Percentiles rank a stretch among this genome's conserved stretches.
Evolutionary conservation across 2,888 invertebrate genomes (phyloP).

Genomic region (Sthenelais limicola): DNA sequence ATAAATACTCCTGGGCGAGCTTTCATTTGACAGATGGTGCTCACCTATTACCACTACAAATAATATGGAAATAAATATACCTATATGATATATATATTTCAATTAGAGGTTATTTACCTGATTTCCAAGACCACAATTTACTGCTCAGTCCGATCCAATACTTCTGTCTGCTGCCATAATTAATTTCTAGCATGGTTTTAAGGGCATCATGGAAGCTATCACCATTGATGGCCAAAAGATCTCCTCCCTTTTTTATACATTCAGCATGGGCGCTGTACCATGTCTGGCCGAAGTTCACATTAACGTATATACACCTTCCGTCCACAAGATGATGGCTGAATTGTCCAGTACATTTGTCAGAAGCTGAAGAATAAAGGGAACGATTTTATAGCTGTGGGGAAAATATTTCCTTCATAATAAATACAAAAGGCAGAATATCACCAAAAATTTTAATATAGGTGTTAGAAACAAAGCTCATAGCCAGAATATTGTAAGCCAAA

Average conservation of each 20-base stretch:
- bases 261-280: background rate
- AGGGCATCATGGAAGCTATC: background rate
- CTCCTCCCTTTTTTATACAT: slow-evolving; percentile 6
- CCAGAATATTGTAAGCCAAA: too few relatives aligned
- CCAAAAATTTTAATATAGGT: too few relatives aligned
- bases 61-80: too few relatives aligned
- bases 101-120: background rate
- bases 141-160: slow-evolving; percentile 24
- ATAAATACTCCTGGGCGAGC: background rate
- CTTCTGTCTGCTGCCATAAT: background rate
- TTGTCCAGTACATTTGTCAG: too few relatives aligned
- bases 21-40: background rate
- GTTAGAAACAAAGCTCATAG: too few relatives aligned
- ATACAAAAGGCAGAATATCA: too few relatives aligned
- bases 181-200: background rate
- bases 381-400: too few relatives aligned
- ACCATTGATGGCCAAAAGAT: slow-evolving; percentile 18
- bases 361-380: too few relatives aligned
- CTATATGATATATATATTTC: background rate
- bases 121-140: background rate
- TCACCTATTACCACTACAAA: too few relatives aligned
- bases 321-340: too few relatives aligned
- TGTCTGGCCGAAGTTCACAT: background rate
- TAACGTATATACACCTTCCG: slow-evolving; percentile 16
- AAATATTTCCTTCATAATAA: too few relatives aligned